These are phyloP conservation scores for Vicugna pacos DNA, from an alignment of 2,113 vertebrate species.

Conservation along the genomic window DNA sequence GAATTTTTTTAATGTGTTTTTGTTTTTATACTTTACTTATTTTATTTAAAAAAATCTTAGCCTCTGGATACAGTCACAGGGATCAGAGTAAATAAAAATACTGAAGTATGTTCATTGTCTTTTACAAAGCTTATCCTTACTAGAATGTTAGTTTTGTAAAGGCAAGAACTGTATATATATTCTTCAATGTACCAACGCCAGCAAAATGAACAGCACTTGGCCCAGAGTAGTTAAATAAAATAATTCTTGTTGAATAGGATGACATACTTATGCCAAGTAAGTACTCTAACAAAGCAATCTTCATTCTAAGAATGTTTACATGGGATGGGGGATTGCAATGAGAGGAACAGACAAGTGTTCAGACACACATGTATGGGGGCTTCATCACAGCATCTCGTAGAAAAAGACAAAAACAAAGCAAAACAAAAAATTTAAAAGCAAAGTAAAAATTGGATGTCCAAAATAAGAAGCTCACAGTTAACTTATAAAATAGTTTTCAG, in stretches of 20 bases:
- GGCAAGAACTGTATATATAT: background rate
- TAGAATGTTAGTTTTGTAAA: constrained; percentile 33
- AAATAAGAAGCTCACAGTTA: background rate
- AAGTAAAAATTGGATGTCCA: background rate
- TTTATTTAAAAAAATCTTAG: background rate
- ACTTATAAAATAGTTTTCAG: background rate
- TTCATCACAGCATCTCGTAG: background rate
- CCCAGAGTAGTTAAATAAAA: background rate
- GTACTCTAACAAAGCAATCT: background rate
- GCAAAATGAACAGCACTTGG: background rate
- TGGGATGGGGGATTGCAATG: background rate
- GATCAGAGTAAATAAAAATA: constrained; percentile 38
- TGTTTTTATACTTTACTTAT: constrained; percentile 11
- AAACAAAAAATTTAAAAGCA: background rate
- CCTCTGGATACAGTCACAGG: background rate
- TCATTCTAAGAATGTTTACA: background rate
- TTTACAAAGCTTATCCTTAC: background rate
- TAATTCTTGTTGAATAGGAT: background rate
- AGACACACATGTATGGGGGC: background rate
- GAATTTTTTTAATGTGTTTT: background rate
- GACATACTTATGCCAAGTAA: background rate
- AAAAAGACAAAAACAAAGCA: background rate
- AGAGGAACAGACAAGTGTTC: background rate
- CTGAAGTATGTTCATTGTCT: background rate
- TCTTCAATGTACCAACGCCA: background rate